Base-by-base conservation (phyloP, 2,888 invertebrate genomes). In the Cremastinae sp. region DNA sequence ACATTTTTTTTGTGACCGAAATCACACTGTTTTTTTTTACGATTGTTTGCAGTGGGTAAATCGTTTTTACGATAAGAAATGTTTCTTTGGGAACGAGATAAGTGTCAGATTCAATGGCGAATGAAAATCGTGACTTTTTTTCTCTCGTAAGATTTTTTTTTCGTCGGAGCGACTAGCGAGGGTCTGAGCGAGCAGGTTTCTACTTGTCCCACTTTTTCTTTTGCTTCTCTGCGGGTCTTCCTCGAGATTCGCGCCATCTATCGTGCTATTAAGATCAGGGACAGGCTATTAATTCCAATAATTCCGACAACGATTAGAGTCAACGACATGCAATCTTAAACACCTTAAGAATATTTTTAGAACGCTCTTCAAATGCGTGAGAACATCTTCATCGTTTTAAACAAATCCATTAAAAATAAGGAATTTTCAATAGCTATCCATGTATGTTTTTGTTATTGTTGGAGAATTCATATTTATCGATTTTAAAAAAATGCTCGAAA, bases 61-160 rank as follows among this genome's bases (percentile, higher is more conserved):
- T 28, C 65, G 70, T 75, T 65, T 51, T n/a, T 9, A 16, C 51
- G 71, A 71, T 62, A 62, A 75, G 36, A 66, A 36, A 22, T 20
- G 61, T 68, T 75, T 68, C 43, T 56, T 68, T 36, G 36, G 54
- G 65, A 71, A 54, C 65, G 16, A 41, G 56, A 49, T 47, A 56
- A 38, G 34, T 47, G 36, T 14, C 16, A 43, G 14, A n/a, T 12
- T n/a, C 10, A n/a, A 18, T 34, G 34, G 28, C 28, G 16, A 18
- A 7, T 10, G 43, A 18, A 22, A 12, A 28, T 16, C 43, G 34
- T 12, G n/a, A 9, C 54, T 12, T 65, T 61, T 69, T 61, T 18
- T 47, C 53, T 12, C 43, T 4, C 9, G 0, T 36, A 62, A 45
- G 38, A 38, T 14, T 38, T 34, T n/a, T 45, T 34, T 28, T 28